Base-by-base conservation (phyloP, 2,113 vertebrate species). In the Alligator sinensis region DNA sequence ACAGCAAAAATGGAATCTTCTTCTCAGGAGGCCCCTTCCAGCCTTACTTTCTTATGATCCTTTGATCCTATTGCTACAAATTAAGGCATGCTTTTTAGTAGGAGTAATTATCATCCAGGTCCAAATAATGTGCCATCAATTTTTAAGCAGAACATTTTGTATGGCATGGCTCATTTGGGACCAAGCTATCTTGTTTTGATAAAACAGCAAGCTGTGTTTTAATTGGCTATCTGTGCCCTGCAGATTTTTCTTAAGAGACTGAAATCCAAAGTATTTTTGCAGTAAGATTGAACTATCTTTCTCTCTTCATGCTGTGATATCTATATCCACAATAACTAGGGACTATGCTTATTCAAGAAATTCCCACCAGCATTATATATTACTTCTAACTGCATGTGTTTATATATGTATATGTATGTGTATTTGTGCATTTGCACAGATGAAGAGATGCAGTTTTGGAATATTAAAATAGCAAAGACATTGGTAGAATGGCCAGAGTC, bases 101-200 rank as follows among this genome's bases (percentile, higher is more conserved):
- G 77, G 75, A 86, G 84, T 92, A 92, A 93, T 91, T 95, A 94
- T 78, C 84, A 92, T 74, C 25, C 91, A 82, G 89, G 89, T 95
- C 86, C 84, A 63, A 82, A 75, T 57, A 77, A 79, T 78, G 86
- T 76, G 47, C 24, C 27, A 57, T 18, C 47, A 24, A 21, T 24
- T 74, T 25, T 54, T 38, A 22, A 74, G 70, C 22, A 57, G 74
- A 76, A 15, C 24, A 15, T 25, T 47, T 24, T 16, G 15, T 25
- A 57, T 16, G 55, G 11, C 28, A n/a, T 57, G 47, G 27, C 4
- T 16, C 74, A 57, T 11, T 11, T 22, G 74, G 54, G 54, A 28
- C 27, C 54, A 76, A 25, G 28, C 21, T n/a, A 15, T 18, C 54
- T 76, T 27, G 72, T 25, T 54, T 25, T 75, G 38, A 34, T 75